phyloP scores from a whole-genome alignment of 2,888 invertebrate species.

The Plebejus argus region DNA sequence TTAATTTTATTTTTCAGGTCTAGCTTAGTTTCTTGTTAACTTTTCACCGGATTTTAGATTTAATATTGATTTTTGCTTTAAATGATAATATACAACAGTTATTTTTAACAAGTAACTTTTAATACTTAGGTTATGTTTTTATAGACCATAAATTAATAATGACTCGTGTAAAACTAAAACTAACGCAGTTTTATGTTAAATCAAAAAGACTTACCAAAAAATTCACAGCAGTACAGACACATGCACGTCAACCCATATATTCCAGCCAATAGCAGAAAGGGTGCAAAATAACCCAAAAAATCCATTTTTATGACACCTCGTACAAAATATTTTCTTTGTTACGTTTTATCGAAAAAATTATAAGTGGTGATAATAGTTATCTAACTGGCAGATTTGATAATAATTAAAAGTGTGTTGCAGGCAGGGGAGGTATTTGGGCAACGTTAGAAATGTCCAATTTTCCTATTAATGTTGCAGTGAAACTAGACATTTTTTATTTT shows the following conservation, averaged over 20 bases:
- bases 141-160: too few species aligned
- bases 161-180: too few species aligned
- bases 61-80: background rate
- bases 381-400: slow-evolving; percentile 37
- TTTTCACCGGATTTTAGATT: background rate
- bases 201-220: slow-evolving; percentile 54
- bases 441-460: background rate
- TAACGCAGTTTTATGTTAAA: background rate
- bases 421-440: background rate
- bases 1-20: too few species aligned
- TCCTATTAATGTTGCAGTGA: background rate
- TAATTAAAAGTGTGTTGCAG: slow-evolving; percentile 32
- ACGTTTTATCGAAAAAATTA: slow-evolving; percentile 40
- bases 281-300: slow-evolving; percentile 45
- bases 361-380: slow-evolving; percentile 36
- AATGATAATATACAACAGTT: background rate
- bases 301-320: slow-evolving; percentile 42
- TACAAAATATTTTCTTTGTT: slow-evolving; percentile 6
- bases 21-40: too few species aligned
- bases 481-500: background rate
- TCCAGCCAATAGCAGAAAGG: slow-evolving; percentile 46
- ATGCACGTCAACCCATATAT: slow-evolving; percentile 57
- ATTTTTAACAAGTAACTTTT: background rate
- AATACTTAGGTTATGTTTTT: background rate
- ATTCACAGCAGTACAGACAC: slow-evolving; percentile 57